These are phyloP conservation scores for Montipora efflorescens DNA, from an alignment of 64 coral and sea anemone species.

Conservation along the genomic window DNA sequence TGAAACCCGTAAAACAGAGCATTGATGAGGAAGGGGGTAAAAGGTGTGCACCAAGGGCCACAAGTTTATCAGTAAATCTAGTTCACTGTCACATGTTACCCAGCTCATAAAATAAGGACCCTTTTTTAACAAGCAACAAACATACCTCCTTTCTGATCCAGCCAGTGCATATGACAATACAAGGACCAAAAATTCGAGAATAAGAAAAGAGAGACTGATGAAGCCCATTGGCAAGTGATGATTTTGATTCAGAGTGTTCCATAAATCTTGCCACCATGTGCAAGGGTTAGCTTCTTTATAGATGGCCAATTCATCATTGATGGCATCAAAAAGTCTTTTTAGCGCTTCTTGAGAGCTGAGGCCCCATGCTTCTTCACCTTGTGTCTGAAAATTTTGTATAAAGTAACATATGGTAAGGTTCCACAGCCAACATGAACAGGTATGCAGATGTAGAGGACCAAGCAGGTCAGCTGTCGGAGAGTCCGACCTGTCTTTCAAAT, in stretches of 20 bases:
- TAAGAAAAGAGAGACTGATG: slow-evolving; percentile 76
- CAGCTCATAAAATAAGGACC: too few species aligned
- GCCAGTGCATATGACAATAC: slow-evolving; percentile 67
- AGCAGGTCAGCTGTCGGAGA: too few species aligned
- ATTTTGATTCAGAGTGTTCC: slow-evolving; percentile 73
- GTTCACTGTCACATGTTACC: too few species aligned
- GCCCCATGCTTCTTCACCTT: slow-evolving; percentile 49
- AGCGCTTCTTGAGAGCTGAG: slow-evolving; percentile 89
- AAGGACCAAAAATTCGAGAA: slow-evolving; percentile 80
- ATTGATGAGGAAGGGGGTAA: too few species aligned
- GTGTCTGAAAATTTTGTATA: background rate
- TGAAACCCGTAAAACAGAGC: too few species aligned
- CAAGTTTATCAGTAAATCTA: too few species aligned
- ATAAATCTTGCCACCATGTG: slow-evolving; percentile 79
- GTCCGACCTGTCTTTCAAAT: too few species aligned
- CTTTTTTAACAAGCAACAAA: background rate
- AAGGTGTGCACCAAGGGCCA: too few species aligned
- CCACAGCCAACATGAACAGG: background rate
- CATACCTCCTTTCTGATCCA: slow-evolving; percentile 11
- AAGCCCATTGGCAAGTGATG: slow-evolving; percentile 76
- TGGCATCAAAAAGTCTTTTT: slow-evolving; percentile 73
- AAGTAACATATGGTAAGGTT: background rate
- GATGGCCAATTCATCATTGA: slow-evolving; percentile 67
- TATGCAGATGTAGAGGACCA: too few species aligned
- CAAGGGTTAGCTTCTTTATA: slow-evolving; percentile 57